A percentile compares a stretch with the other conserved stretches of the same genome.
These are phyloP conservation scores for Eubasilissa regina DNA, from an alignment of 1,140 invertebrate species.

Conservation along the genomic window DNA sequence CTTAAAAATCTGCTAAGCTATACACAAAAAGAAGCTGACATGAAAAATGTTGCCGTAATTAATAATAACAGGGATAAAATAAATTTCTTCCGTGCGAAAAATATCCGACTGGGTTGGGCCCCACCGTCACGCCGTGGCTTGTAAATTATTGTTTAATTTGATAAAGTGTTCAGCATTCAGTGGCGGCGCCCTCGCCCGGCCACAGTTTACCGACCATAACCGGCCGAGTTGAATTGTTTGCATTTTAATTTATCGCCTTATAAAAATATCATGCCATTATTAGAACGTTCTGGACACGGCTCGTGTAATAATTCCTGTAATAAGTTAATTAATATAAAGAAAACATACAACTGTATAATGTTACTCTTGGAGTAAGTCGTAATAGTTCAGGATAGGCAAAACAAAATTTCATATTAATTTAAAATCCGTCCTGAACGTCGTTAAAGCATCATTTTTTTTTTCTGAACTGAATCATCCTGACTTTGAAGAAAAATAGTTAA, in stretches of 20 bases:
- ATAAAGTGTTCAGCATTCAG: background rate
- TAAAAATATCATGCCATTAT: slow-evolving; percentile 13
- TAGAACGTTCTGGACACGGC: background rate
- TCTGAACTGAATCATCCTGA: too few relatives aligned
- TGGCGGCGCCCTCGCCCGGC: slow-evolving; percentile 2
- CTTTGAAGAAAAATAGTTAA: too few relatives aligned
- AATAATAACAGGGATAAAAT: background rate
- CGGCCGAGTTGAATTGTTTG: slow-evolving; percentile 21
- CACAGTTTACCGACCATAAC: slow-evolving; percentile 16
- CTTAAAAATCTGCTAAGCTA: too few relatives aligned
- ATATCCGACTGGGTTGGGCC: slow-evolving; percentile 2
- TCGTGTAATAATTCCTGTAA: background rate
- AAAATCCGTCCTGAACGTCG: too few relatives aligned
- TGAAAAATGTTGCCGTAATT: too few relatives aligned
- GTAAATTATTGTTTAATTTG: slow-evolving; percentile 18
- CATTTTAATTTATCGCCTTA: slow-evolving; percentile 29
- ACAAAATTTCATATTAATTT: too few relatives aligned
- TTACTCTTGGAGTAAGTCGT: too few relatives aligned
- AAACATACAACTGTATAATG: too few relatives aligned
- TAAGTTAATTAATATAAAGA: slow-evolving; percentile 3
- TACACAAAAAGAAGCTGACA: too few relatives aligned
- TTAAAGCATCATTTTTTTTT: too few relatives aligned
- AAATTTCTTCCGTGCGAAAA: slow-evolving; percentile 1
- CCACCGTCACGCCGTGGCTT: background rate
- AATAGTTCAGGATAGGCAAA: too few relatives aligned